Conservation (phyloP, 1,140 invertebrate species). For the Drosophila nigrodunni region DNA sequence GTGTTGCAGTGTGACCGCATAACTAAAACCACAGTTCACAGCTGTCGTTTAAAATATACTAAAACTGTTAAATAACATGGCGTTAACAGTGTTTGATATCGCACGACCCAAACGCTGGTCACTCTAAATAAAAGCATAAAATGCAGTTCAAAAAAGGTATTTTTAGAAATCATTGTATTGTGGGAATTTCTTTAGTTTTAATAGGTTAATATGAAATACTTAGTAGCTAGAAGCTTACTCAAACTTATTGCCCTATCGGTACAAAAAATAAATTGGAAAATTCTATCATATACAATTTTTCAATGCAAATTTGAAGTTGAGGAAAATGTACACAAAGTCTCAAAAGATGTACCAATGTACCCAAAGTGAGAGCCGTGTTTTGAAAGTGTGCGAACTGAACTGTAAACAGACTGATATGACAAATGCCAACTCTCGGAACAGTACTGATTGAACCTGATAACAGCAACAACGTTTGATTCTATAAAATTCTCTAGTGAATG, state of each 20-base stretch:
- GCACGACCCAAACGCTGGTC: neutral
- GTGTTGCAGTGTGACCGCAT: neutral
- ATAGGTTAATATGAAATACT: too few species aligned
- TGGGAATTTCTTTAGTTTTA: too few species aligned
- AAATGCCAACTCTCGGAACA: neutral
- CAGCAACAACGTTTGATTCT: conserved; percentile 7
- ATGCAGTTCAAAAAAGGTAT: too few species aligned
- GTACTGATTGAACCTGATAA: neutral
- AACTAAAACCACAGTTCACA: neutral
- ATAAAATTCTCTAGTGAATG: neutral
- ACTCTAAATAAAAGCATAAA: neutral
- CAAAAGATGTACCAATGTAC: too few species aligned
- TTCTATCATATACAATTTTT: too few species aligned
- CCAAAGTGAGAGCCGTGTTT: too few species aligned
- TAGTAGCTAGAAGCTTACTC: too few species aligned
- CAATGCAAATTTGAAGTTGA: too few species aligned
- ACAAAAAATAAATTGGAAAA: too few species aligned
- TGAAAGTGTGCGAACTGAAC: neutral
- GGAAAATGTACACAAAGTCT: too few species aligned
- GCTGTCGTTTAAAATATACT: neutral
- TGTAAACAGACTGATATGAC: conserved; percentile 9
- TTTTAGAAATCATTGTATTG: too few species aligned
- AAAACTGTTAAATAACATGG: neutral
- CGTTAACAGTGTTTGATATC: neutral
- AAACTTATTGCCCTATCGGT: too few species aligned